phyloP scores from a whole-genome alignment of 2,888 invertebrate genomes.

The Orthosia gracilis region DNA sequence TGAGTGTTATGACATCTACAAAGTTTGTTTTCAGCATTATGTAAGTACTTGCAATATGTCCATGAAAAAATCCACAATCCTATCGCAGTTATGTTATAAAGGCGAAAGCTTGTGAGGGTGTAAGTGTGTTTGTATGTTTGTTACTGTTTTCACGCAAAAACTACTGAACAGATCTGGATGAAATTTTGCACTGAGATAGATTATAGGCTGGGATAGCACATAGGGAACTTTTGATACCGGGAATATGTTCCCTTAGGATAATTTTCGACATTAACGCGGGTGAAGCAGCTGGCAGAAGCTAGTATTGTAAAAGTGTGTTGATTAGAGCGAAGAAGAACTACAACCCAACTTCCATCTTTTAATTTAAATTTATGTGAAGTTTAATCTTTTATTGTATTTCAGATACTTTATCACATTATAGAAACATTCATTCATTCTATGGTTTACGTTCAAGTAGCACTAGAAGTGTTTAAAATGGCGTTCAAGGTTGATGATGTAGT shows the following conservation, averaged over 20 bases:
- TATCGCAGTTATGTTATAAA: too few species aligned
- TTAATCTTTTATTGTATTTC: neutral
- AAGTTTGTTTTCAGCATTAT: slow-evolving; percentile 10
- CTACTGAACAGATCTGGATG: too few species aligned
- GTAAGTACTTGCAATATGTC: neutral
- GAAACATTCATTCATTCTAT: neutral
- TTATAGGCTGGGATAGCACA: too few species aligned
- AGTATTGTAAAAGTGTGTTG: neutral
- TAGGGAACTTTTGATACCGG: too few species aligned
- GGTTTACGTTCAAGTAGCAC: neutral
- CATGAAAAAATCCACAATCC: too few species aligned
- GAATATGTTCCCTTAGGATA: too few species aligned
- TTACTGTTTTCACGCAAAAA: too few species aligned
- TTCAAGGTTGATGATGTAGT: neutral
- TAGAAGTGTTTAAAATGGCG: neutral
- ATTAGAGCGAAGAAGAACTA: neutral
- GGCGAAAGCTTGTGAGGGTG: too few species aligned
- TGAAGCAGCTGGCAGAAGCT: too few species aligned
- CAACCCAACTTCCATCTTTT: neutral
- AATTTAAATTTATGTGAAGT: neutral
- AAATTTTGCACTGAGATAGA: too few species aligned
- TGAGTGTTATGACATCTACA: slow-evolving; percentile 13
- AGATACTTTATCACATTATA: slow-evolving; percentile 13
- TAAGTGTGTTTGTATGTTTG: too few species aligned
- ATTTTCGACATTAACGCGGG: too few species aligned